Evolutionary conservation across 2,888 invertebrate species (phyloP), one percentile per base, ranked within the genome.

Genomic region (Spilarctia lutea): DNA sequence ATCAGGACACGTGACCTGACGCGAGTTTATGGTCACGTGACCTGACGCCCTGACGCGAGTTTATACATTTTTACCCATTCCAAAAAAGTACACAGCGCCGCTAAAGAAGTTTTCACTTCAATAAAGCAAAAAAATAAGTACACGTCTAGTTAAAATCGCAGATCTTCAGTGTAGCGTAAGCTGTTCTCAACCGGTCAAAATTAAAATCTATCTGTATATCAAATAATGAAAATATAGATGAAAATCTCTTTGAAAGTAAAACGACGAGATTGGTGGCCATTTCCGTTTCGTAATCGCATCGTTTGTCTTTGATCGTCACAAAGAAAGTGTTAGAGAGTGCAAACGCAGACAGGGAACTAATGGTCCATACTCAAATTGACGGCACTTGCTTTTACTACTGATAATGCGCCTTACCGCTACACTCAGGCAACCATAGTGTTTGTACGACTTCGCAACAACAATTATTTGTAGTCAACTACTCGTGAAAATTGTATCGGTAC

Each of bases 271-370:
- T 84, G 84, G 83, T 88, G 87, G 89, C 90, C 89, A 89, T 91
- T 91, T 89, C 88, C 84, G 83, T 79, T 79, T 76, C 82, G 82
- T 89, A 89, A 90, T 89, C 88, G 83, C 84, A 83, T 89, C 91
- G 87, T 91, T 92, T 92, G 88, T 91, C 91, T 91, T 88, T 85
- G 80, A 79, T 81, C 83, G 81, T 86, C 82, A 91, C 91, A 93
- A 92, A 92, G 88, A 88, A 88, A 90, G 89, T 86, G 83, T 81
- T 85, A 87, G 85, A 83, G 81, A 85, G 85, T 83, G 79, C 83
- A 84, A 82, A 84, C 75, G 74, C 83, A 87, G 87, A 87, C 88
- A 85, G 83, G 79, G 83, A 86, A 88, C 91, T 93, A 92, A 93
- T 92, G 92, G 91, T 85, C 81, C 79, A 80, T 87, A 86, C 85